Percentiles rank a stretch among this genome's conserved stretches.
phyloP scores from a whole-genome alignment of 2,113 vertebrate species.

The Morone chrysops region DNA sequence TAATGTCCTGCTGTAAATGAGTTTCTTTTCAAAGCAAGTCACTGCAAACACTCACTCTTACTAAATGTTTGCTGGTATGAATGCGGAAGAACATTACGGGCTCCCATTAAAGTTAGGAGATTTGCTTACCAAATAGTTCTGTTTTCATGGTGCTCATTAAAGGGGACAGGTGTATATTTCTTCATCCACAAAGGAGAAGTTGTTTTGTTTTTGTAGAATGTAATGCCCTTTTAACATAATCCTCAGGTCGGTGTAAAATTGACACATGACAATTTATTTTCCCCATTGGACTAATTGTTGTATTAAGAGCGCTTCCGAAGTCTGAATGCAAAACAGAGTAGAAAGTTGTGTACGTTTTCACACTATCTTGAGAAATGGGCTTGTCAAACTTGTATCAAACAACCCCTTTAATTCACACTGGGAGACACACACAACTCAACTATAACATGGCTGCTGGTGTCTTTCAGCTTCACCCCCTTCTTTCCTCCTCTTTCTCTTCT shows the following conservation, averaged over 20 bases:
- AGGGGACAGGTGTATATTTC: background rate
- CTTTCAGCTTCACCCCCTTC: too few species aligned
- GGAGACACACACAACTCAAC: background rate
- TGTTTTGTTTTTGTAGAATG: background rate
- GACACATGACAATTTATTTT: background rate
- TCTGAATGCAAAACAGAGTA: background rate
- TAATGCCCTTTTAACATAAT: too few species aligned
- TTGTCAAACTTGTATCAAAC: background rate
- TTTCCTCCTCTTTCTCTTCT: background rate
- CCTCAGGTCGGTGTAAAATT: background rate
- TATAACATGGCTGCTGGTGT: background rate
- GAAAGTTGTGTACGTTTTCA: background rate
- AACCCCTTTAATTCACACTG: background rate
- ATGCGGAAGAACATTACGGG: background rate
- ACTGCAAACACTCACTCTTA: background rate
- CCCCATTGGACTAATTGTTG: too few species aligned
- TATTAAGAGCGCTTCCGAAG: too few species aligned
- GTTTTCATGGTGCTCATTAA: background rate
- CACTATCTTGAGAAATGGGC: background rate
- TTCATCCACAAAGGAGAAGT: background rate
- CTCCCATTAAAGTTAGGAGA: background rate
- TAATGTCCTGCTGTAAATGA: conserved; percentile 44
- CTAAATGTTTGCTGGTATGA: background rate
- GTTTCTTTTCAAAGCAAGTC: too few species aligned
- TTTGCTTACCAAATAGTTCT: background rate